These are phyloP conservation scores for Leucophora obtusa DNA, from an alignment of 2,888 invertebrate species.

Conservation along the genomic window DNA sequence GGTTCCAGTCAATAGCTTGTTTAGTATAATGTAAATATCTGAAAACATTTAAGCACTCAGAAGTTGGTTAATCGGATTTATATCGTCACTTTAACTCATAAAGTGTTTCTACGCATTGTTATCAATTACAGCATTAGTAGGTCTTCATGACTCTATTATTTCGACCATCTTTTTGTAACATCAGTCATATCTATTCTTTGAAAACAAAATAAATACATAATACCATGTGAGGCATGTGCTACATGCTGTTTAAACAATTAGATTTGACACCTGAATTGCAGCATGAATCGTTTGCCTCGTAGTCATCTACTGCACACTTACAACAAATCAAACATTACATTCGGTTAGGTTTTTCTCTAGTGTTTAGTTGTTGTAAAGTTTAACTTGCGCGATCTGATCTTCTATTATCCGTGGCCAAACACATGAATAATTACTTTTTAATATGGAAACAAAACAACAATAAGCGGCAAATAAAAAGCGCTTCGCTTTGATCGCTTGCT, in stretches of 20 bases:
- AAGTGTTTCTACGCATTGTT: background rate
- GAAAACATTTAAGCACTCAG: too few species aligned
- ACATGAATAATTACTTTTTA: constrained; percentile 74
- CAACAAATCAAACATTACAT: background rate
- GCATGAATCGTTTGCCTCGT: constrained; percentile 13
- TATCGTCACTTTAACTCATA: background rate
- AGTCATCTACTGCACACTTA: background rate
- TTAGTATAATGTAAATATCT: too few species aligned
- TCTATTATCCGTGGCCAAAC: constrained; percentile 43
- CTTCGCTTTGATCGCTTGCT: constrained; percentile 75
- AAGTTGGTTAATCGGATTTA: background rate
- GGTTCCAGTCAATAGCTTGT: too few species aligned
- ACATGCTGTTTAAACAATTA: constrained; percentile 65
- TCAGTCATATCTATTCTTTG: too few species aligned
- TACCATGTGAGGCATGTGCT: constrained; percentile 52
- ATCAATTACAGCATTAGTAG: background rate
- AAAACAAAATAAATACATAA: background rate
- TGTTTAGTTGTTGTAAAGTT: background rate
- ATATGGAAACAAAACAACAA: constrained; percentile 71
- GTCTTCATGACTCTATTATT: background rate
- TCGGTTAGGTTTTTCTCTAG: background rate
- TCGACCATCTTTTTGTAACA: background rate
- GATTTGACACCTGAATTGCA: constrained; percentile 67
- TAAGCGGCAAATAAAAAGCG: constrained; percentile 71
- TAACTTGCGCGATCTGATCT: constrained; percentile 16